Conservation (phyloP, 2,888 invertebrate genomes). For the Eilema griseolum region DNA sequence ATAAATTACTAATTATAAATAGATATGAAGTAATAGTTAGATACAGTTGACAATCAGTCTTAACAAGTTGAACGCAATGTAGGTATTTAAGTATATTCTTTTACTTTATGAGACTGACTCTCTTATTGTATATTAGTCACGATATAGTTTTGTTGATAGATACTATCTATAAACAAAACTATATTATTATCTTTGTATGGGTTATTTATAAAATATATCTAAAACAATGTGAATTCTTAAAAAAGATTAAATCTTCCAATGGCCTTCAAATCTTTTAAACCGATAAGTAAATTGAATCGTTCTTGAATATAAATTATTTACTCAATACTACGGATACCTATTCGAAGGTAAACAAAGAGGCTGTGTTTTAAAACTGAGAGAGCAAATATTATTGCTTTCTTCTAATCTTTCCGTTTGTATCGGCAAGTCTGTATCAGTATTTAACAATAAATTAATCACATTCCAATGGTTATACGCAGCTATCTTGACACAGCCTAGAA, state of each 20-base stretch:
- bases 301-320: neutral
- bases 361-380: neutral
- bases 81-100: too few species aligned
- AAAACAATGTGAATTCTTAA: neutral
- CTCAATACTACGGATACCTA: neutral
- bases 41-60: constrained; percentile 49
- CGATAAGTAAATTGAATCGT: neutral
- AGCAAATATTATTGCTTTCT: neutral
- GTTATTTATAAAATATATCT: too few species aligned
- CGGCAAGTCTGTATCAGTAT: constrained; percentile 12
- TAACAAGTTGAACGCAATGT: constrained; percentile 45
- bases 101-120: too few species aligned
- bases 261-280: too few species aligned
- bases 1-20: constrained; percentile 57
- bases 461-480: constrained; percentile 24
- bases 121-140: too few species aligned
- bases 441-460: constrained; percentile 19
- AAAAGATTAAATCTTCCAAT: too few species aligned
- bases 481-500: constrained; percentile 25
- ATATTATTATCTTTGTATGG: too few species aligned
- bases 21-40: constrained; percentile 53
- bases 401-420: neutral
- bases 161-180: too few species aligned
- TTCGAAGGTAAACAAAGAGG: neutral
- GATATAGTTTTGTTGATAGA: too few species aligned